Percentiles rank a stretch among this genome's conserved stretches.
phyloP scores from a whole-genome alignment of 1,140 invertebrate genomes.

The Drosophila hydei region DNA sequence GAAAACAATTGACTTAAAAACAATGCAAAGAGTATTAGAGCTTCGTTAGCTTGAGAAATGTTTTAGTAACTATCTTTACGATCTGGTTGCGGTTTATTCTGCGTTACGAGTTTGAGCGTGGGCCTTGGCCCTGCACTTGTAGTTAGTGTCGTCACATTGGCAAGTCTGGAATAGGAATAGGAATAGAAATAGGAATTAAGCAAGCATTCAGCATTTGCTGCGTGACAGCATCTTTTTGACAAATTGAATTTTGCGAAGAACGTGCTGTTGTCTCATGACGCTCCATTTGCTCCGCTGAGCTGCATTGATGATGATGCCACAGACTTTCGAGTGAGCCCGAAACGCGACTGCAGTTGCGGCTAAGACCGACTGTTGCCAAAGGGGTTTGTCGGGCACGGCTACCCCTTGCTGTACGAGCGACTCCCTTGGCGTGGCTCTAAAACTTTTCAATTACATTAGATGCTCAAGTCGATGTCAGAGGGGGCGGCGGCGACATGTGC shows the following conservation, averaged over 20 bases:
- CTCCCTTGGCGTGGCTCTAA: constrained; percentile 29
- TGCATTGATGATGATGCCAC: constrained; percentile 60
- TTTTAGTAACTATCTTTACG: constrained; percentile 2
- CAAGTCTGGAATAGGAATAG: constrained; percentile 7
- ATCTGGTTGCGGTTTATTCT: not conserved
- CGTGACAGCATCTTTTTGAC: constrained; percentile 80
- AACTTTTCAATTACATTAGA: constrained; percentile 81
- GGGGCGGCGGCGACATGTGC: constrained; percentile 36
- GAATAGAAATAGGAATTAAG: constrained; percentile 68
- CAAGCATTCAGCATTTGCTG: constrained; percentile 75
- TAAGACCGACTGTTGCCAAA: constrained; percentile 31
- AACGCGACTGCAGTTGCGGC: constrained; percentile 38
- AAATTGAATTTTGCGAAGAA: constrained; percentile 75
- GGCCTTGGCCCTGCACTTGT: constrained; percentile 11
- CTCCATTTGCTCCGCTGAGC: constrained; percentile 59
- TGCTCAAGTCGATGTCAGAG: constrained; percentile 57
- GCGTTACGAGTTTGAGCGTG: constrained; percentile 14
- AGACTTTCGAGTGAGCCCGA: constrained; percentile 15
- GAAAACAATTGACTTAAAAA: too few relatives aligned
- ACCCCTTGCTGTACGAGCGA: not conserved
- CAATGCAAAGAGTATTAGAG: constrained; percentile 8
- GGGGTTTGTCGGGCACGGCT: constrained; percentile 3
- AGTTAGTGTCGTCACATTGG: constrained; percentile 34
- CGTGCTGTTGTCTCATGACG: constrained; percentile 79
- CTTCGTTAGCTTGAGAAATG: not conserved